Evolutionary conservation across 2,888 invertebrate genomes (phyloP).

Genomic region (Cataglyphis cursor): DNA sequence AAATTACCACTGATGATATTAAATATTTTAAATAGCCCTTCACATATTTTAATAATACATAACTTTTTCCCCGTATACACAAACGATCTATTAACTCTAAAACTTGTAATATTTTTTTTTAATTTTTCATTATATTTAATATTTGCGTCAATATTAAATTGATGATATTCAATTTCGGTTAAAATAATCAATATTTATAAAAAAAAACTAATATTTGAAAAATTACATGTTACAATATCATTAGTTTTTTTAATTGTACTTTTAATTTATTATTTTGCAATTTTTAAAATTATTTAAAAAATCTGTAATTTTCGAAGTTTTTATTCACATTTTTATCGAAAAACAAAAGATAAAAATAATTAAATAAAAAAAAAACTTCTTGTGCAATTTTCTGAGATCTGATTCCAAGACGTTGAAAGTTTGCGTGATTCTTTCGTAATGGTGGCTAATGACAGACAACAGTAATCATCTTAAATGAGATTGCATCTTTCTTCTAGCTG

Average conservation of each 20-base stretch:
- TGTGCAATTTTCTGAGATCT: not conserved
- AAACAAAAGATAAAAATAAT: not conserved
- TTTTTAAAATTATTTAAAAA: not conserved
- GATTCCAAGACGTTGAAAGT: not conserved
- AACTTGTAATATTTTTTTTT: not conserved
- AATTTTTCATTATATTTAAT: not conserved
- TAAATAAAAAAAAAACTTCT: not conserved
- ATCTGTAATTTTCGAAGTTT: not conserved
- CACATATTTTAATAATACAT: not conserved
- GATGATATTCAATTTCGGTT: not conserved
- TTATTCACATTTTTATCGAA: not conserved
- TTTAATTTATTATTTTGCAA: not conserved
- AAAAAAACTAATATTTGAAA: not conserved
- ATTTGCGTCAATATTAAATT: not conserved
- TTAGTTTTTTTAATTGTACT: not conserved
- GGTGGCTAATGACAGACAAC: slow-evolving; percentile 25
- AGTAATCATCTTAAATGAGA: not conserved
- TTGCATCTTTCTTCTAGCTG: slow-evolving; percentile 20
- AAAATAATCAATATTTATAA: not conserved
- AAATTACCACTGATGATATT: slow-evolving; percentile 13
- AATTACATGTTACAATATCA: not conserved
- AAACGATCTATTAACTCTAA: not conserved
- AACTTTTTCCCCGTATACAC: not conserved
- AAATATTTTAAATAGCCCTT: not conserved
- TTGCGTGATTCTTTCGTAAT: not conserved